These are phyloP conservation scores for Channa striata DNA, from an alignment of 2,797 vertebrate genomes.

Conservation along the genomic window DNA sequence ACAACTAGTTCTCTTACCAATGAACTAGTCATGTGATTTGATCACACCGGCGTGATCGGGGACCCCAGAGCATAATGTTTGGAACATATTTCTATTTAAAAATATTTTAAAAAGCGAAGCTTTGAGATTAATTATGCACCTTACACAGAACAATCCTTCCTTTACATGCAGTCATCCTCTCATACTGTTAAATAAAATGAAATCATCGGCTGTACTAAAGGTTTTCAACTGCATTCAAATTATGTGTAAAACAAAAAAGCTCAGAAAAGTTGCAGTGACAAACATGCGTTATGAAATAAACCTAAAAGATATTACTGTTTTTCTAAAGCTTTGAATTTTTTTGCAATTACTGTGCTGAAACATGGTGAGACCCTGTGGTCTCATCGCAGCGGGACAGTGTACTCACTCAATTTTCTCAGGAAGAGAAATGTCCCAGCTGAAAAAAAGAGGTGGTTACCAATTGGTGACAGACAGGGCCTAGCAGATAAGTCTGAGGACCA, in stretches of 20 bases:
- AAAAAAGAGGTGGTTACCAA: conserved; percentile 18
- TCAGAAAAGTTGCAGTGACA: background rate
- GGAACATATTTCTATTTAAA: too few relatives aligned
- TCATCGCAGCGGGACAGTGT: background rate
- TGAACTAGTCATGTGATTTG: too few relatives aligned
- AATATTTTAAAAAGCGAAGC: too few relatives aligned
- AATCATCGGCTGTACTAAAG: conserved; percentile 16
- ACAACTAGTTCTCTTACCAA: too few relatives aligned
- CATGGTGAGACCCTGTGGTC: conserved; percentile 17
- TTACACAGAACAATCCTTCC: too few relatives aligned
- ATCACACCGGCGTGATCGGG: too few relatives aligned
- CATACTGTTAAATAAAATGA: too few relatives aligned
- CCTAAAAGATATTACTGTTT: background rate
- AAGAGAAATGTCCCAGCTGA: background rate
- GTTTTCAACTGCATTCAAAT: conserved; percentile 5
- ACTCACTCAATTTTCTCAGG: conserved; percentile 13
- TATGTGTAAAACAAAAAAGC: too few relatives aligned
- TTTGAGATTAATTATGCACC: too few relatives aligned
- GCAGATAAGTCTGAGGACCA: conserved; percentile 21
- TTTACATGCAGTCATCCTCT: too few relatives aligned
- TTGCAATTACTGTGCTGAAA: background rate
- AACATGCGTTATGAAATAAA: background rate
- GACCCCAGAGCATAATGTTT: too few relatives aligned
- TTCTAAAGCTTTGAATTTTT: background rate
- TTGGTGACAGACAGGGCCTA: conserved; percentile 27